Evolutionary conservation across 2,888 invertebrate genomes (phyloP).

Genomic region (Pocota personata): DNA sequence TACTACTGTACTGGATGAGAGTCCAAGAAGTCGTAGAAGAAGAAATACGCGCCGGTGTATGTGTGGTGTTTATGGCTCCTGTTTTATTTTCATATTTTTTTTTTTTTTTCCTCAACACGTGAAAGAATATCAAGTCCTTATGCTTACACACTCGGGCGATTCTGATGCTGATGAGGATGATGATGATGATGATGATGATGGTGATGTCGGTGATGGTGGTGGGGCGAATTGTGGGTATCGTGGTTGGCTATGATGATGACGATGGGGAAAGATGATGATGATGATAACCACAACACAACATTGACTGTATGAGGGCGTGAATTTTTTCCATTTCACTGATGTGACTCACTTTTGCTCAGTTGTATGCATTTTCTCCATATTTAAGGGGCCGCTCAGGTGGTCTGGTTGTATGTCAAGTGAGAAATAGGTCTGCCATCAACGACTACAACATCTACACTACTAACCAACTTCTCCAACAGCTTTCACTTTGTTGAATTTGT

Average conservation of each 20-base stretch:
- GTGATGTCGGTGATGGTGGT: slow-evolving; percentile 25
- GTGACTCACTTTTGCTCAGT: neutral
- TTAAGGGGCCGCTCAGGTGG: neutral
- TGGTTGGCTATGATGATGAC: slow-evolving; percentile 15
- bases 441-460: slow-evolving; percentile 22
- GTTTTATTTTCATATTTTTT: slow-evolving; percentile 28
- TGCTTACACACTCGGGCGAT: slow-evolving; percentile 38
- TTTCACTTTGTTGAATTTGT: slow-evolving; percentile 46
- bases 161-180: slow-evolving; percentile 36
- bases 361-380: neutral
- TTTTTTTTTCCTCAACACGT: slow-evolving; percentile 32
- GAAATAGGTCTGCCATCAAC: slow-evolving; percentile 43
- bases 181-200: slow-evolving; percentile 21
- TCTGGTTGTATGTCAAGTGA: slow-evolving; percentile 23
- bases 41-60: slow-evolving; percentile 2
- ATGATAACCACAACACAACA: slow-evolving; percentile 54
- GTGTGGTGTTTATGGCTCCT: slow-evolving; percentile 7
- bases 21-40: slow-evolving; percentile 30
- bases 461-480: slow-evolving; percentile 56
- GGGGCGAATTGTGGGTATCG: slow-evolving; percentile 18
- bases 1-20: neutral
- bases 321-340: slow-evolving; percentile 4
- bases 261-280: slow-evolving; percentile 7
- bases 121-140: slow-evolving; percentile 34
- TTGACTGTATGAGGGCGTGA: slow-evolving; percentile 20